Base-by-base conservation (phyloP, 1,140 invertebrate genomes). In the Ruditapes philippinarum region DNA sequence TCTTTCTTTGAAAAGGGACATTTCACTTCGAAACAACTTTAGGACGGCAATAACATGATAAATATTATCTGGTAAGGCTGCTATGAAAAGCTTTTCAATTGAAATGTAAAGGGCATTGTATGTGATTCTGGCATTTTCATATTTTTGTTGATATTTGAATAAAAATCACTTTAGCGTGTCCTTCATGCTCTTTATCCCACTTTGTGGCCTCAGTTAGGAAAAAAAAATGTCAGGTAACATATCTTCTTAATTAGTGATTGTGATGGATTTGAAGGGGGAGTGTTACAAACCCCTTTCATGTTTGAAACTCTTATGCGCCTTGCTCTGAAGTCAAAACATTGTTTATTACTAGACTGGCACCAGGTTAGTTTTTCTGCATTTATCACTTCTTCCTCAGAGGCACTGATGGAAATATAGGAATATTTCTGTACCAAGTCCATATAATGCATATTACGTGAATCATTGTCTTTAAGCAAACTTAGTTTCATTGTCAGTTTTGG, bases 231-330 rank as follows among this genome's bases (percentile, higher is more conserved):
- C 4, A 89, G 92, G 57, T 92, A 89, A 42, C 89, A 91, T 11
- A 92, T 89, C 40, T 60, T 51, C 40, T 81, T 88, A 88, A 88
- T n/a, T n/a, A n/a, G n/a, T n/a, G n/a, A n/a, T n/a, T n/a, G n/a
- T n/a, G n/a, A n/a, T n/a, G n/a, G n/a, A 28, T 88, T 80, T 9
- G 33, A 14, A 2, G 51, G 9, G 25, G 17, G 25, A 17, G 80
- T 88, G 22, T 38, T n/a, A 60, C 91, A 91, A 17, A 87, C 89
- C 38, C 25, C 33, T 40, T 90, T 78, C 49, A 89, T 57, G 36
- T 86, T 84, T 38, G 91, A 92, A 11, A 89, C 90, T 25, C 89
- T 92, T 3, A 91, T 83, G 40, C 92, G 33, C 1, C 91, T 91
- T 33, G 89, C 74, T 54, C 89, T 73, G 51, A 83, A 88, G 45